Evolutionary conservation across 2,888 invertebrate genomes (phyloP), one percentile per base, ranked within the genome.

Genomic region (Stenodera caucasica): DNA sequence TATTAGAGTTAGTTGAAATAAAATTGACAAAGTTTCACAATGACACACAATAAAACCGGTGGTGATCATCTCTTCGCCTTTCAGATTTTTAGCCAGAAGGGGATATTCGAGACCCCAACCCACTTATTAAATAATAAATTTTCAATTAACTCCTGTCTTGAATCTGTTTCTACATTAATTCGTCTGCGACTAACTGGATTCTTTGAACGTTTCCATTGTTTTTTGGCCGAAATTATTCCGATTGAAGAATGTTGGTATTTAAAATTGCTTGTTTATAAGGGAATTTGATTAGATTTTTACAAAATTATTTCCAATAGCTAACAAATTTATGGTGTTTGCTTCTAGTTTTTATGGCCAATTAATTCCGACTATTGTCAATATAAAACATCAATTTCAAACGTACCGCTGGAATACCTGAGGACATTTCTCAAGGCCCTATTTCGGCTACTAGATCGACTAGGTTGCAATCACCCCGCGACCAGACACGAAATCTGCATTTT

Each of bases 351-450:
- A 57, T 62, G 53, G 37, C 68, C 63, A 68, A 68, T 68, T 68
- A 68, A 68, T 68, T 66, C 61, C 54, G 63, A 58, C 60, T 59
- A 68, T 63, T 65, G 66, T 68, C 68, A 63, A 65, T 65, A 68
- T 68, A 68, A 68, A 68, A 55, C 60, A 68, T 63, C 26, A 60
- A 57, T 60, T 58, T 66, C 68, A 68, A 68, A 66, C 55, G 66
- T 45, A 63, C 67, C 67, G 67, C 60, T 66, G 32, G 37, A 60
- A 63, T 63, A 60, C 67, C 66, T 61, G 64, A 53, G 55, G 45
- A 45, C 21, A 45, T 45, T 45, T 21, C 18, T 45, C 45, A 45
- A 45, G 45, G 45, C 21, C 23, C 45, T 8, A 45, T 12, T 23
- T 12, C 12, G 23, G 45, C 45, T 45, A 45, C 45, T 23, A 45